These are phyloP conservation scores for Zonotrichia leucophrys DNA, from an alignment of 2,113 vertebrate species.

Conservation along the genomic window DNA sequence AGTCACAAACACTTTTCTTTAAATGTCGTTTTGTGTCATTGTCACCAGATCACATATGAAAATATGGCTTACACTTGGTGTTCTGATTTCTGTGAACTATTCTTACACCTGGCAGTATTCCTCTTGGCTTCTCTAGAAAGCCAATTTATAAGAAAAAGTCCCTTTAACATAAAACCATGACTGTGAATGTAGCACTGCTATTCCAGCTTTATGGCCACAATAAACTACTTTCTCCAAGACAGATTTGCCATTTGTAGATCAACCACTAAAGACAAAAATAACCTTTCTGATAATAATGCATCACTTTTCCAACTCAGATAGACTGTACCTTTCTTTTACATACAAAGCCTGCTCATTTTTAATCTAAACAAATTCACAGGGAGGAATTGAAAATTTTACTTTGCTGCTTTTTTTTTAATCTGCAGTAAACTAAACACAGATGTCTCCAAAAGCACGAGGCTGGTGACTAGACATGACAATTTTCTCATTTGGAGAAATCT, in stretches of 20 bases:
- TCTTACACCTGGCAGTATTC: background rate
- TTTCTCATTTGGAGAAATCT: background rate
- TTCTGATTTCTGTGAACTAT: background rate
- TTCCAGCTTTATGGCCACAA: background rate
- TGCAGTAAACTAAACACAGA: slow-evolving; percentile 32
- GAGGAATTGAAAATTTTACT: background rate
- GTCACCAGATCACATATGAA: background rate
- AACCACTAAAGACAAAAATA: slow-evolving; percentile 40
- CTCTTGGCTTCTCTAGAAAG: background rate
- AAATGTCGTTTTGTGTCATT: background rate
- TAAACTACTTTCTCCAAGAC: slow-evolving; percentile 16
- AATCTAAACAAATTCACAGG: slow-evolving; percentile 35
- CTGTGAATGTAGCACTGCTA: background rate
- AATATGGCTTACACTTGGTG: background rate
- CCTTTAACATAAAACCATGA: background rate
- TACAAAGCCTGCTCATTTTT: slow-evolving; percentile 4
- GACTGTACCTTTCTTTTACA: background rate
- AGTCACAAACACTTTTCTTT: background rate
- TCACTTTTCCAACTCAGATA: background rate
- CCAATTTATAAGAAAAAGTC: background rate
- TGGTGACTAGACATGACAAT: background rate
- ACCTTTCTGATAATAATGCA: slow-evolving; percentile 22
- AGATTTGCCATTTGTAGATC: slow-evolving; percentile 41
- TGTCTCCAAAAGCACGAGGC: slow-evolving; percentile 16
- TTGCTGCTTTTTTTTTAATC: background rate